A percentile compares a stretch with the other conserved stretches of the same genome.
Conservation (phyloP, 2,888 invertebrate species). For the Dicranocentrus wangi region DNA sequence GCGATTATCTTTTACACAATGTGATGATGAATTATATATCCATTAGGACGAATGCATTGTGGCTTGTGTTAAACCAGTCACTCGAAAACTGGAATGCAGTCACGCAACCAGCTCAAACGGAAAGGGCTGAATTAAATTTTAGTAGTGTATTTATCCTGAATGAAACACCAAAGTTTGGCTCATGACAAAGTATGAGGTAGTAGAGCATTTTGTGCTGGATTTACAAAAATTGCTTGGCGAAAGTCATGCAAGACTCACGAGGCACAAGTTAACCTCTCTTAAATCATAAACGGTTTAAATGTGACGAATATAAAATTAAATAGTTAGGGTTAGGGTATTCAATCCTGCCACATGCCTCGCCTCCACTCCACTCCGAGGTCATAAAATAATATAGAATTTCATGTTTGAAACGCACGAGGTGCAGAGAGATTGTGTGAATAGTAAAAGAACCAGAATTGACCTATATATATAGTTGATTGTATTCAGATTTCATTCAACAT, state of each 20-base stretch:
- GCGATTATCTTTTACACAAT: constrained; percentile 19
- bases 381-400: no score
- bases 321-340: no score
- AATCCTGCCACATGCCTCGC: no score
- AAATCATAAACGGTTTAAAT: neutral
- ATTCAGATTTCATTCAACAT: no score
- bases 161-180: neutral
- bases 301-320: no score
- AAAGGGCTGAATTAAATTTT: neutral
- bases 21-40: neutral
- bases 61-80: neutral
- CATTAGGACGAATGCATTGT: neutral
- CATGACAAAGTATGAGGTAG: neutral
- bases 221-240: neutral
- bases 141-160: neutral
- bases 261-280: neutral
- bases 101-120: constrained; percentile 1
- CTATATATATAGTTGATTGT: no score
- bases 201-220: neutral
- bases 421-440: no score
- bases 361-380: no score
- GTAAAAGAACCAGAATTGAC: no score
- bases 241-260: neutral
- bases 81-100: neutral
- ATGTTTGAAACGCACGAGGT: no score